Conservation (phyloP, 2,113 vertebrate genomes). For the Anthoscopus minutus region DNA sequence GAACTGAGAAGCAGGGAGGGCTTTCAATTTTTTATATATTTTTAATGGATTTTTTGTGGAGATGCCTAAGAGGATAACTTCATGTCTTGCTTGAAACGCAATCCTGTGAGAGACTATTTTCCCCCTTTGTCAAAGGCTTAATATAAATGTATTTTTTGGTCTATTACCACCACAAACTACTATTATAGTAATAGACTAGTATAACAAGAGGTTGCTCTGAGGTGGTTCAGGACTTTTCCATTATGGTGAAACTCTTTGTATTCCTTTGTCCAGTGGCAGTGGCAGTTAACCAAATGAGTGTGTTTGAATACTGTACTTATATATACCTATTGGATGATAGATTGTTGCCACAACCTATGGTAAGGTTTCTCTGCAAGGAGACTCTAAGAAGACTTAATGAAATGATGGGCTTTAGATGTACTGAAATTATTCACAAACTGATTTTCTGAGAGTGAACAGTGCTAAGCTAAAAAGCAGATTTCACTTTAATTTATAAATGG, state of each 20-base stretch:
- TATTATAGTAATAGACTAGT: accelerated
- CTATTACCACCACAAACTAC: background rate
- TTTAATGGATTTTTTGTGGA: background rate
- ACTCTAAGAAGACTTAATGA: background rate
- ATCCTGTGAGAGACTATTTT: background rate
- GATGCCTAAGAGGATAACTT: background rate
- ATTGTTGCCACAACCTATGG: background rate
- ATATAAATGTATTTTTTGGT: background rate
- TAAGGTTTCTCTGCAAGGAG: background rate
- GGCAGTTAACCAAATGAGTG: accelerated
- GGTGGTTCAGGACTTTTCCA: background rate
- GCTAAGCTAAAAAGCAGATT: background rate
- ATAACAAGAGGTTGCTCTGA: background rate
- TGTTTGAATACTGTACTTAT: background rate
- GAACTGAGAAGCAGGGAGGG: background rate
- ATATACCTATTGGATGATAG: accelerated
- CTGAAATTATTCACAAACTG: background rate
- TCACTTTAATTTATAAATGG: background rate
- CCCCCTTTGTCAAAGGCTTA: background rate
- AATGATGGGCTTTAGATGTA: background rate
- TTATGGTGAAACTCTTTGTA: background rate
- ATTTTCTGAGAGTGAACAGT: background rate
- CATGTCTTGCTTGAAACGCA: background rate
- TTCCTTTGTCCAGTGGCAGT: background rate
- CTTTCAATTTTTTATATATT: background rate